These are phyloP conservation scores for Diarsia dahlii DNA, from an alignment of 2,888 invertebrate species.

Conservation along the genomic window DNA sequence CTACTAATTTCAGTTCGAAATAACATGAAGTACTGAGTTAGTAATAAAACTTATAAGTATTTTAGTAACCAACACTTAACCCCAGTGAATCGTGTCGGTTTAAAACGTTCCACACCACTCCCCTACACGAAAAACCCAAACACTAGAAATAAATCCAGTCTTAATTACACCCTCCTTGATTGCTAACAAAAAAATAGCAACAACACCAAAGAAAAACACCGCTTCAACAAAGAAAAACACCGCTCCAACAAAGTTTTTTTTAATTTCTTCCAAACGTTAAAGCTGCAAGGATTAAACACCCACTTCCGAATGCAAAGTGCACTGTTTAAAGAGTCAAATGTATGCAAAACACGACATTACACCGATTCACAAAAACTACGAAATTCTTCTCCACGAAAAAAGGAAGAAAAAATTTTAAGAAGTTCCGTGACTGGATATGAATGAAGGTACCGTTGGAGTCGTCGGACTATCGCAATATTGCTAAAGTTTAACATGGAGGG, in stretches of 20 bases:
- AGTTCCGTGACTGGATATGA: slow-evolving; percentile 73
- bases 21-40: neutral
- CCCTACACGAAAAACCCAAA: slow-evolving; percentile 11
- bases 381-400: slow-evolving; percentile 50
- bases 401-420: slow-evolving; percentile 62
- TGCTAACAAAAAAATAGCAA: slow-evolving; percentile 36
- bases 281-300: slow-evolving; percentile 56
- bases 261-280: slow-evolving; percentile 55
- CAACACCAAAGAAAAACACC: slow-evolving; percentile 23
- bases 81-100: neutral
- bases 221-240: slow-evolving; percentile 21
- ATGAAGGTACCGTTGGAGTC: slow-evolving; percentile 76
- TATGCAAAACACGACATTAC: slow-evolving; percentile 64
- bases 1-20: neutral
- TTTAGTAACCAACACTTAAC: neutral
- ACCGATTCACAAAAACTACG: slow-evolving; percentile 48
- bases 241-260: slow-evolving; percentile 31
- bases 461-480: slow-evolving; percentile 83
- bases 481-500: slow-evolving; percentile 80
- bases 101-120: slow-evolving; percentile 13
- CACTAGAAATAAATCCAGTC: slow-evolving; percentile 47
- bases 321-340: slow-evolving; percentile 63
- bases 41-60: neutral
- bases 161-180: slow-evolving; percentile 48
- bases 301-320: slow-evolving; percentile 60